These are phyloP conservation scores for Dasypolia templi DNA, from an alignment of 2,888 invertebrate species.

Conservation along the genomic window DNA sequence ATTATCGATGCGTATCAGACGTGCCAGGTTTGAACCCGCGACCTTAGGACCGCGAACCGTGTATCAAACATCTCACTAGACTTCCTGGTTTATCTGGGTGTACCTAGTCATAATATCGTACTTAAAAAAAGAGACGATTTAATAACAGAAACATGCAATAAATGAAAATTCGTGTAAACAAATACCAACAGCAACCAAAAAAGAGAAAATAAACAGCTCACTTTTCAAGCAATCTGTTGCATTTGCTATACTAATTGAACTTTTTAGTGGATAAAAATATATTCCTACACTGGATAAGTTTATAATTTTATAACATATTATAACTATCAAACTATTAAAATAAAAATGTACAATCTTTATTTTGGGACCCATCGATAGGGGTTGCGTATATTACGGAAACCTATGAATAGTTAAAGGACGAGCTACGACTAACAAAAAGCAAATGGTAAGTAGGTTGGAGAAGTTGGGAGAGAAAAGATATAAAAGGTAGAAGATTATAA, in stretches of 20 bases:
- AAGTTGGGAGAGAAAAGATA: too few species aligned
- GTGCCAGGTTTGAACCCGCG: conserved; percentile 36
- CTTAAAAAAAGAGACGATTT: background rate
- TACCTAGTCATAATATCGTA: conserved; percentile 1
- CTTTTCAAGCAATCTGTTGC: background rate
- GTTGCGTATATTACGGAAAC: too few species aligned
- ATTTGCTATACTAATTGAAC: background rate
- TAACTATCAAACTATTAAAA: background rate
- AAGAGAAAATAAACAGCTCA: background rate
- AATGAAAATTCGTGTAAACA: background rate
- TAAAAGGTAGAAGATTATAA: too few species aligned
- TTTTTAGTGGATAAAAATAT: background rate
- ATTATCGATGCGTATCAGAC: conserved; percentile 45
- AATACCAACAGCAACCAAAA: background rate
- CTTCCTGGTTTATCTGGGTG: conserved; percentile 19
- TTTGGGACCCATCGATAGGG: too few species aligned
- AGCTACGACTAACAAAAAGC: too few species aligned
- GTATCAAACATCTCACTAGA: conserved; percentile 33
- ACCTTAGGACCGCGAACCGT: conserved; percentile 14
- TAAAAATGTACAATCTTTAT: background rate
- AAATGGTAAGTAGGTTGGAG: too few species aligned
- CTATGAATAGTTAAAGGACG: too few species aligned
- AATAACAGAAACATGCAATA: background rate
- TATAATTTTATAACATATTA: too few species aligned
- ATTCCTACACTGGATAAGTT: background rate